Percentiles rank a stretch among this genome's conserved stretches.
Evolutionary conservation across 2,888 invertebrate genomes (phyloP).

Genomic region (Lymantria monacha): DNA sequence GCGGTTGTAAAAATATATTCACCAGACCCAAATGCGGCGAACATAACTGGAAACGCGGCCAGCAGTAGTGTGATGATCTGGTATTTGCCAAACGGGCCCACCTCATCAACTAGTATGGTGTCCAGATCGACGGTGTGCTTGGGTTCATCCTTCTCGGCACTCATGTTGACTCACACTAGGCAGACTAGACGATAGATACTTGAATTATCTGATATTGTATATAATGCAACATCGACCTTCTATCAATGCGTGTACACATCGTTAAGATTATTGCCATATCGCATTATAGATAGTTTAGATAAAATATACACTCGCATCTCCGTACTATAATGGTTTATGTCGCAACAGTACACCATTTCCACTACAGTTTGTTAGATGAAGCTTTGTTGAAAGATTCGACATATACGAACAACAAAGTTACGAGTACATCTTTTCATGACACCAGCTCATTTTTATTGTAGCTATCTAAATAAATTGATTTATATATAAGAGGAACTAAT

Average conservation of each 20-base stretch:
- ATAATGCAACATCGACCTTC: neutral
- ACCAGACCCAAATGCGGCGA: slow-evolving; percentile 69
- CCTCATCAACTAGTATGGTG: slow-evolving; percentile 59
- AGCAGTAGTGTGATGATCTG: slow-evolving; percentile 61
- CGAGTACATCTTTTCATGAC: too few relatives aligned
- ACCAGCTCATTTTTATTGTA: too few relatives aligned
- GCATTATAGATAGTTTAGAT: neutral
- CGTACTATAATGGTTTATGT: too few relatives aligned
- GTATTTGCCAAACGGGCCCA: slow-evolving; percentile 70
- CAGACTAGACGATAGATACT: neutral
- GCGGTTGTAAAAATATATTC: slow-evolving; percentile 74
- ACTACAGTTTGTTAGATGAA: too few relatives aligned
- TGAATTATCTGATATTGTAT: neutral
- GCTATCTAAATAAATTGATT: too few relatives aligned
- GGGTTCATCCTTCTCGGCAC: slow-evolving; percentile 40
- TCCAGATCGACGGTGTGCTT: slow-evolving; percentile 55
- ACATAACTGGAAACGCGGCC: slow-evolving; percentile 65
- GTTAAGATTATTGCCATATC: neutral
- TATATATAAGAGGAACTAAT: too few relatives aligned
- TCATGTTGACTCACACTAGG: slow-evolving; percentile 19
- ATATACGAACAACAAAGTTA: too few relatives aligned
- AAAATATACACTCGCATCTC: neutral
- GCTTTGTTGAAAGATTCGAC: too few relatives aligned
- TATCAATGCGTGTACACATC: neutral
- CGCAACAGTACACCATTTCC: too few relatives aligned